A percentile compares a stretch with the other conserved stretches of the same genome.
phyloP scores from a whole-genome alignment of 2,888 invertebrate genomes.

The Congeria kusceri region DNA sequence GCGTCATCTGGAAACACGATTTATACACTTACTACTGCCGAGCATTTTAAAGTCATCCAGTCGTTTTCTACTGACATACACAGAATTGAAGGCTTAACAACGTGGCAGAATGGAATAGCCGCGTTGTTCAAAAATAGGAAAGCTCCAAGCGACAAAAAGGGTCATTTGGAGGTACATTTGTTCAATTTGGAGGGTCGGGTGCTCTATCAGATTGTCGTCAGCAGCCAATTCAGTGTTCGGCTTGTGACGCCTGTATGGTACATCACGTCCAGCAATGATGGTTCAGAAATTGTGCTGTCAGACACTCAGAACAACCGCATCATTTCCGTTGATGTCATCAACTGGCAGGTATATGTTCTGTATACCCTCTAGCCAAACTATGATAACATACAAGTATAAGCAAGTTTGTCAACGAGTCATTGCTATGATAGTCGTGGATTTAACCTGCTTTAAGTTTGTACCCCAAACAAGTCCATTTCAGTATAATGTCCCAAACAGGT shows the following conservation, averaged over 20 bases:
- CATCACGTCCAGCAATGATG: conserved; percentile 29
- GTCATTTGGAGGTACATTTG: conserved; percentile 51
- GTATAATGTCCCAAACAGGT: too few species aligned
- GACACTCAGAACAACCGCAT: conserved; percentile 52
- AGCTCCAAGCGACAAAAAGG: conserved; percentile 44
- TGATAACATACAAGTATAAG: too few species aligned
- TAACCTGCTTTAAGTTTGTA: too few species aligned
- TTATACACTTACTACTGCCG: conserved; percentile 8
- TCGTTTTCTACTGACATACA: conserved; percentile 27
- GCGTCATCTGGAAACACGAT: conserved; percentile 41
- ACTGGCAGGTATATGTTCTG: conserved; percentile 46
- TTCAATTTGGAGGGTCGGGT: conserved; percentile 31
- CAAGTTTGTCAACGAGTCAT: too few species aligned
- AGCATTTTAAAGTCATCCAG: conserved; percentile 12
- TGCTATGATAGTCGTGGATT: too few species aligned
- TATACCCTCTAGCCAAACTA: too few species aligned
- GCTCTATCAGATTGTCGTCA: conserved; percentile 39
- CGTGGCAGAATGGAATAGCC: conserved; percentile 48
- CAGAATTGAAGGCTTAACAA: conserved; percentile 43
- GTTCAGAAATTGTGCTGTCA: conserved; percentile 39
- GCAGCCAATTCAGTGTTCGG: conserved; percentile 39
- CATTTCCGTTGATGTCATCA: conserved; percentile 39
- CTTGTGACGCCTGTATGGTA: conserved; percentile 54
- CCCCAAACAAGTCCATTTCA: too few species aligned
- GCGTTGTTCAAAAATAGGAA: conserved; percentile 30